These are phyloP conservation scores for Lepidurus packardi DNA, from an alignment of 1,140 invertebrate species.

Conservation along the genomic window DNA sequence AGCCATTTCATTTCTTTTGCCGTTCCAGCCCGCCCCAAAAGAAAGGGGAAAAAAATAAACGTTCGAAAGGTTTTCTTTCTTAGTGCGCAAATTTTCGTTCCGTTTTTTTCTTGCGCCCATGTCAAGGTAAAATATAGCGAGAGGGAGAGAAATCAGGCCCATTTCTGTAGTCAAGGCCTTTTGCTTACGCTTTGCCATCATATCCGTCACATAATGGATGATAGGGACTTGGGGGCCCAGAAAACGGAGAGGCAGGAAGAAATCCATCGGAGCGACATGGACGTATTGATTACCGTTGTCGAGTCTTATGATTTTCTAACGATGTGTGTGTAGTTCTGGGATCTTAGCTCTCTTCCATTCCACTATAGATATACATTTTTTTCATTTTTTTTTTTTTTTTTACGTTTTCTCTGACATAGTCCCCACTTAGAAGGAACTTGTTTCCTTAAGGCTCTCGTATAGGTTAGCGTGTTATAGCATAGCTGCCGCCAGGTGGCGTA, in stretches of 20 bases:
- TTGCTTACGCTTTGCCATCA: not conserved
- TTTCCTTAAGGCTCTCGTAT: too few relatives aligned
- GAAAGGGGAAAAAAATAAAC: not conserved
- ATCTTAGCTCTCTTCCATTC: not conserved
- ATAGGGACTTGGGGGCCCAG: not conserved
- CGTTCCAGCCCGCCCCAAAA: not conserved
- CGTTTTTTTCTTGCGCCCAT: not conserved
- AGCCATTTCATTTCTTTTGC: not conserved
- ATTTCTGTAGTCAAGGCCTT: not conserved
- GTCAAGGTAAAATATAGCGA: not conserved
- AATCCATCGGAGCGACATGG: constrained; percentile 16
- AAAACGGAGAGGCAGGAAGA: not conserved
- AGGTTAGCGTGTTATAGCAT: too few relatives aligned
- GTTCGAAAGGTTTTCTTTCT: not conserved
- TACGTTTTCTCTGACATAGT: not conserved
- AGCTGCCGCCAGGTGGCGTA: too few relatives aligned
- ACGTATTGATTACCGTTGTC: constrained; percentile 21
- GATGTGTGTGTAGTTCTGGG: not conserved
- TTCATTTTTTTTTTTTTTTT: not conserved
- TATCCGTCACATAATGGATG: constrained; percentile 17
- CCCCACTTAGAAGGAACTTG: too few relatives aligned
- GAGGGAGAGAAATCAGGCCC: not conserved
- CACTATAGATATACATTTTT: not conserved
- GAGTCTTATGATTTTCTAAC: constrained; percentile 13
- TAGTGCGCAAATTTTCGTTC: not conserved